Evolutionary conservation across 2,797 vertebrate species (phyloP), one percentile per base, ranked within the genome.

Genomic region (Leucoraja ocellata): DNA sequence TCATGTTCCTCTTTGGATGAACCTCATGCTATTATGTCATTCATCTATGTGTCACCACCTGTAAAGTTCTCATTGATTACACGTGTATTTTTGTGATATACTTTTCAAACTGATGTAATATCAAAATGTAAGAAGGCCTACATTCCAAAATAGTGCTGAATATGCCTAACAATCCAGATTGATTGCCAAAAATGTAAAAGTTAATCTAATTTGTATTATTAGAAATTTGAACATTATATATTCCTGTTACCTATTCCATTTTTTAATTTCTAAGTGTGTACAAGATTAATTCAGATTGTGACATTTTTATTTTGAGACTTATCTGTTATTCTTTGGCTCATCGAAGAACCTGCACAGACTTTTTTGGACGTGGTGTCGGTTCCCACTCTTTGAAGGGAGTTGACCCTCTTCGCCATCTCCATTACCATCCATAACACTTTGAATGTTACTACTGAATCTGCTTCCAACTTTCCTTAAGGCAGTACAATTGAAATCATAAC

Each of bases 1-100:
- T 68, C 84, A 88, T 65, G 32, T 88, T 88, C 63, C 14, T 88
- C n/a, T 32, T 65, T 88, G 84, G 84, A 68, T 36, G 84, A 88
- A 21, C 84, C 81, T n/a, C 61, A 63, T 14, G 32, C 16, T 68
- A 63, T 88, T 88, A 32, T 88, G 84, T 88, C n/a, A 88, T 88
- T 32, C 84, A 36, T 88, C 84, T 68, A 32, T 68, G 84, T 88
- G 61, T 88, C 63, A 18, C 84, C 84, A 88, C 61, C n/a, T 88
- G 63, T 13, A 68, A 68, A 65, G n/a, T 68, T 28, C 25, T 86
- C 83, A 65, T 86, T n/a, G 58, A 86, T 86, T 28, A 86, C 16
- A 65, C 13, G 10, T 25, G 28, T 32, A 13, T 88, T 88, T 68
- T 68, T 88, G 28, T n/a, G 28, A 86, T 61, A 1, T 86, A 86